Base-by-base conservation (phyloP, 1,140 invertebrate genomes). In the Bacillus rossius region DNA sequence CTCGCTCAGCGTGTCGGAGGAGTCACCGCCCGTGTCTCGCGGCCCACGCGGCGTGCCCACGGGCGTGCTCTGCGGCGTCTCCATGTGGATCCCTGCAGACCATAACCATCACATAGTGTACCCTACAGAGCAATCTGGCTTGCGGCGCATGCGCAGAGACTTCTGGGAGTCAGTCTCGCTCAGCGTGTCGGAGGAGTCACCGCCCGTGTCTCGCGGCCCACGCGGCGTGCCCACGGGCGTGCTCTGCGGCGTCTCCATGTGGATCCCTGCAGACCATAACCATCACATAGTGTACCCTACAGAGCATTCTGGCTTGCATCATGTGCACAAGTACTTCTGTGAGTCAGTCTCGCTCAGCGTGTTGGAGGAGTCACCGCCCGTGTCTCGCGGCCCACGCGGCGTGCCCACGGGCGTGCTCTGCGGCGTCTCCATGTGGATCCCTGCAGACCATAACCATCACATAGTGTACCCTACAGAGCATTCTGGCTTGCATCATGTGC, bases 401-500 rank as follows among this genome's bases (percentile, higher is more conserved):
- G 74, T 76, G 20, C 75, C 71, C 2, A 72, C 73, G 16, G 74
- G 73, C 8, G 74, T 76, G 37, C 68, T 69, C 65, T 73, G 67
- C 26, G 73, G 71, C 25, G 72, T 72, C 20, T 57, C 69, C 34
- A 71, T 55, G 14, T 71, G 73, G 26, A 72, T 74, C 17, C 67
- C 69, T 67, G 62, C 22, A 53, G n/a, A n/a, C n/a, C n/a, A n/a
- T n/a, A n/a, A n/a, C n/a, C n/a, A n/a, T n/a, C n/a, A n/a, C n/a
- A n/a, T n/a, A n/a, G n/a, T n/a, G n/a, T n/a, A n/a, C n/a, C n/a
- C n/a, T n/a, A n/a, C n/a, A n/a, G n/a, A n/a, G n/a, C n/a, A n/a
- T n/a, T n/a, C n/a, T n/a, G n/a, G n/a, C 62, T 80, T 83, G 37
- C 82, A 66, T 22, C 82, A 67, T 55, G 80, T 75, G 51, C 81